Evolutionary conservation across 2,113 vertebrate species (phyloP), one percentile per base, ranked within the genome.

Genomic region (Tachysurus fulvidraco): DNA sequence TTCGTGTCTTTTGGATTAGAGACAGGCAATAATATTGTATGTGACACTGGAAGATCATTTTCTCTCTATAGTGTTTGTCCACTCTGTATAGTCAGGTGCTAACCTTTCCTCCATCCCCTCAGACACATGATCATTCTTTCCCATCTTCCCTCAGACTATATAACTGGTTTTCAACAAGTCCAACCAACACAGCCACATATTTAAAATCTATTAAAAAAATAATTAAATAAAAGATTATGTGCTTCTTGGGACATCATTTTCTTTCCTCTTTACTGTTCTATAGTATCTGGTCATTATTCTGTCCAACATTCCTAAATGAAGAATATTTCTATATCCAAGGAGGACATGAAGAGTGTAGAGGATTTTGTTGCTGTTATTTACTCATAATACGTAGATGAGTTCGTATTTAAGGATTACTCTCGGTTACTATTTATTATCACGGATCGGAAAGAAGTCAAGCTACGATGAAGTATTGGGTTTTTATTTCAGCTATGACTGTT

Each of bases 341-440:
- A 94, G 94, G 59, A 57, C 30, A 94, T 94, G 91, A 93, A 92
- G 95, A 95, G 95, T 95, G 94, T 96, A 96, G 95, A 96, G 93
- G 94, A 94, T 95, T 97, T 95, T 95, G 95, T 96, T 96, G 95
- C 96, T 90, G 89, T 86, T 86, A 65, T 69, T 85, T 95, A 92
- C 95, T 95, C 96, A 95, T 96, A 96, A 96, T 95, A 93, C 95
- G 94, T 96, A 95, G 93, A 96, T 93, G 94, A 94, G 94, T 96
- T 97, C 97, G 95, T 97, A 97, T 97, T 97, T 97, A 97, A 97
- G 96, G 92, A 95, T 95, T 96, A 95, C 96, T 95, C 93, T 94
- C 94, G 94, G 94, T 96, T 94, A 95, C 97, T 97, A 97, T 98
- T 97, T 98, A 97, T 98, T 96, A 95, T 95, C 93, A 93, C 93